Evolutionary conservation across 2,113 vertebrate genomes (phyloP), one percentile per base, ranked within the genome.

Genomic region (Poeciliopsis turrubarensis): DNA sequence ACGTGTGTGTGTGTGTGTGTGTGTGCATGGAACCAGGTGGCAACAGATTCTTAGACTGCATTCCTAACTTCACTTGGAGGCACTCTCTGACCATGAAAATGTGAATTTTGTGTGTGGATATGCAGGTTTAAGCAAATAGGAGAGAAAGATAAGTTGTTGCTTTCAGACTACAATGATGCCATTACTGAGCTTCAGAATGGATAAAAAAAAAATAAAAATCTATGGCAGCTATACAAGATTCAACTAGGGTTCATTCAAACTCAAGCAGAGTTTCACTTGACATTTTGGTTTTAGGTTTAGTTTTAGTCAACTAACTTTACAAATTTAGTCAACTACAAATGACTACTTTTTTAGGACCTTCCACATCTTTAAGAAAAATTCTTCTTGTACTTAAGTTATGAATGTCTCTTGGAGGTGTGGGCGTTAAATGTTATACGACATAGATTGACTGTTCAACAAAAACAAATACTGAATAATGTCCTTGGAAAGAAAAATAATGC

Each of bases 11-110:
- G 68, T 69, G 73, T 44, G 68, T 37, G 32, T 34, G 68, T 14
- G 29, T 47, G 29, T 68, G 54, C 37, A 70, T 69, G 73, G 68
- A 80, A 63, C 81, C 44, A 80, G 71, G 83, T 82, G 78, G 80
- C 17, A 51, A 79, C 72, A 68, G 79, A 64, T 70, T 76, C 64
- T 73, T 75, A 89, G 70, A 47, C 75, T 69, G 66, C 83, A 91
- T 90, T 90, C 89, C 74, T 78, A 9, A 61, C 69, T 60, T 68
- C 67, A 83, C 67, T 83, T 81, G 39, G 65, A 82, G 26, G 15
- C 66, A 77, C 34, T 80, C 54, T 14, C 26, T 77, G 66, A 69
- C 70, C 70, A 41, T 69, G 77, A 10, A 60, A 41, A 41, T 61
- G 39, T 70, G 60, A 70, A n/a, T 62, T 22, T 2, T 51, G 15